Evolutionary conservation across 2,888 invertebrate species (phyloP).

Genomic region (Coelopa pilipes): DNA sequence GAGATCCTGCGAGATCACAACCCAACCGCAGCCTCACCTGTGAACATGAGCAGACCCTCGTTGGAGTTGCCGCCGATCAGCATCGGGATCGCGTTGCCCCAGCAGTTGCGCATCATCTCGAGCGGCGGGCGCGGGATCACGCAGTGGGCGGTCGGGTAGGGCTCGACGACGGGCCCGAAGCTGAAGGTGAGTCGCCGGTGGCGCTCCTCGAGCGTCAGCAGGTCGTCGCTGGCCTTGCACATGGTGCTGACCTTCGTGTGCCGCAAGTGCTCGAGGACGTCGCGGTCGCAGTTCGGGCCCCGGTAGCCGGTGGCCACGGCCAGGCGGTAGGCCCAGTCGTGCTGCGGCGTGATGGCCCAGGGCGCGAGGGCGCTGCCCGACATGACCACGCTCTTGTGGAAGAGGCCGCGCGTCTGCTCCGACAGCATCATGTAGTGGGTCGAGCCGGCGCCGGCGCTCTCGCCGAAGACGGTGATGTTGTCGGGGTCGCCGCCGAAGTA

Average conservation of each 20-base stretch:
- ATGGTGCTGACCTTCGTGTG: conserved; percentile 60
- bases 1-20: neutral
- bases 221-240: conserved; percentile 59
- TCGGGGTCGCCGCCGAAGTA: conserved; percentile 69
- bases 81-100: conserved; percentile 64
- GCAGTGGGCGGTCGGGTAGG: conserved; percentile 59
- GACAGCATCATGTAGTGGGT: conserved; percentile 68
- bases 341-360: conserved; percentile 60
- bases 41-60: conserved; percentile 62
- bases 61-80: conserved; percentile 64
- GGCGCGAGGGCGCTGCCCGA: conserved; percentile 60
- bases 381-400: conserved; percentile 64
- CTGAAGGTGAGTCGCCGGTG: conserved; percentile 57
- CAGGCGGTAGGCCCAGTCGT: conserved; percentile 59
- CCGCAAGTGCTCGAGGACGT: conserved; percentile 62
- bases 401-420: conserved; percentile 66
- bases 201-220: conserved; percentile 61
- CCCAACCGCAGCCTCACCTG: conserved; percentile 39
- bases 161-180: conserved; percentile 63
- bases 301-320: conserved; percentile 62
- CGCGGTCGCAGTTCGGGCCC: conserved; percentile 59
- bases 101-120: conserved; percentile 62
- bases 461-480: conserved; percentile 70
- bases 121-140: conserved; percentile 60
- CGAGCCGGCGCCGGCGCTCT: conserved; percentile 69